Conservation (phyloP, 2,888 invertebrate genomes). For the Nudaria mundana region DNA sequence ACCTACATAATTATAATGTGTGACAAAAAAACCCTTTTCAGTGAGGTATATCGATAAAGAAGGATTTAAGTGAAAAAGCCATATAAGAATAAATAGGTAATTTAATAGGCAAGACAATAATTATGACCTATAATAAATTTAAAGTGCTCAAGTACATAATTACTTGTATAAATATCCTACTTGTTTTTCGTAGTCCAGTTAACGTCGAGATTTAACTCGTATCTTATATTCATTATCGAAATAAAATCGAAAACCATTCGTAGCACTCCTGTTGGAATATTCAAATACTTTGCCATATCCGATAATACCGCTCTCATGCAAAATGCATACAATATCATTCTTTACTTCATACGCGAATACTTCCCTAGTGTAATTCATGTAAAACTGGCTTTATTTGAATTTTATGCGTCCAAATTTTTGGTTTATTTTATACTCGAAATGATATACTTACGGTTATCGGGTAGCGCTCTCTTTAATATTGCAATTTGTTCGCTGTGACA, state of each 20-base stretch:
- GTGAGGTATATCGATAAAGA: no score
- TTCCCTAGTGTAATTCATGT: slow-evolving; percentile 71
- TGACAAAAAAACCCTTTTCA: no score
- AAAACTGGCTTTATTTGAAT: slow-evolving; percentile 74
- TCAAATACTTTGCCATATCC: slow-evolving; percentile 74
- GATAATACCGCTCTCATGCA: slow-evolving; percentile 76
- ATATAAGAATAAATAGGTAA: no score
- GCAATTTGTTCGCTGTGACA: slow-evolving; percentile 5
- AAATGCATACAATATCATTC: slow-evolving; percentile 80
- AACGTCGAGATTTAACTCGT: no score
- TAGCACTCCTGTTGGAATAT: slow-evolving; percentile 55
- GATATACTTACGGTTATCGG: slow-evolving; percentile 24
- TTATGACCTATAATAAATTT: no score
- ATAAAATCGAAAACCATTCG: slow-evolving; percentile 32
- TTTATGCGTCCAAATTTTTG: slow-evolving; percentile 66
- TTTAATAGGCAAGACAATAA: no score
- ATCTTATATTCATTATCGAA: no score
- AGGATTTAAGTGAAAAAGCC: no score
- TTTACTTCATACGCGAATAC: slow-evolving; percentile 72
- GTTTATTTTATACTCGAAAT: slow-evolving; percentile 36
- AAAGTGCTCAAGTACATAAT: no score
- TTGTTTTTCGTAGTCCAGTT: no score
- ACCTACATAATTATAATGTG: no score
- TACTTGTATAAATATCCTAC: no score
- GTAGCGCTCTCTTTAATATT: slow-evolving; percentile 11